Evolutionary conservation across 2,113 vertebrate species (phyloP).

Genomic region (Ptilorrhoa leucosticta): DNA sequence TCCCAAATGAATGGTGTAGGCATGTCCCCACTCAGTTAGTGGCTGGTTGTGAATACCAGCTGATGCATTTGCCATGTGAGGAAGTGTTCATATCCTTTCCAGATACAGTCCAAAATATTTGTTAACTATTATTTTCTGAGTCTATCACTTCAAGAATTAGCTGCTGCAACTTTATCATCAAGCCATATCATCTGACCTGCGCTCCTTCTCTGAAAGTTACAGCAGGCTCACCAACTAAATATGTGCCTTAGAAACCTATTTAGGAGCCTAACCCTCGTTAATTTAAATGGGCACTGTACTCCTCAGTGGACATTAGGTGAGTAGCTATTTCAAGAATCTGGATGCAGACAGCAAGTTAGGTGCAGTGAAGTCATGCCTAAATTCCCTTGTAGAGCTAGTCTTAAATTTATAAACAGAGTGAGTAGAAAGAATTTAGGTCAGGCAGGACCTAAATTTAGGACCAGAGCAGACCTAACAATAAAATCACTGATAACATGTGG

Average conservation of each 20-base stretch:
- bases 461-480: neutral
- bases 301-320: neutral
- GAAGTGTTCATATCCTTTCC: neutral
- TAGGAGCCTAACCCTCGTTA: neutral
- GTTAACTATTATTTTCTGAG: neutral
- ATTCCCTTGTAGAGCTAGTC: neutral
- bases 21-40: neutral
- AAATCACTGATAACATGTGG: neutral
- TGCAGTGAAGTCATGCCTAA: neutral
- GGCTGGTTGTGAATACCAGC: neutral
- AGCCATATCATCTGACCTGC: fast-evolving
- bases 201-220: neutral
- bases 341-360: neutral
- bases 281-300: neutral
- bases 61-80: neutral
- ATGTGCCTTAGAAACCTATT: neutral
- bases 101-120: neutral
- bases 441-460: neutral
- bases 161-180: neutral
- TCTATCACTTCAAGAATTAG: neutral
- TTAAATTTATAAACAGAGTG: neutral
- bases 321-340: neutral
- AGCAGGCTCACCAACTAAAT: neutral
- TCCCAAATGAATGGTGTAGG: neutral
- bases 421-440: neutral